These are phyloP conservation scores for Enteromius argenteus DNA, from an alignment of 2,797 vertebrate genomes.

Conservation along the genomic window DNA sequence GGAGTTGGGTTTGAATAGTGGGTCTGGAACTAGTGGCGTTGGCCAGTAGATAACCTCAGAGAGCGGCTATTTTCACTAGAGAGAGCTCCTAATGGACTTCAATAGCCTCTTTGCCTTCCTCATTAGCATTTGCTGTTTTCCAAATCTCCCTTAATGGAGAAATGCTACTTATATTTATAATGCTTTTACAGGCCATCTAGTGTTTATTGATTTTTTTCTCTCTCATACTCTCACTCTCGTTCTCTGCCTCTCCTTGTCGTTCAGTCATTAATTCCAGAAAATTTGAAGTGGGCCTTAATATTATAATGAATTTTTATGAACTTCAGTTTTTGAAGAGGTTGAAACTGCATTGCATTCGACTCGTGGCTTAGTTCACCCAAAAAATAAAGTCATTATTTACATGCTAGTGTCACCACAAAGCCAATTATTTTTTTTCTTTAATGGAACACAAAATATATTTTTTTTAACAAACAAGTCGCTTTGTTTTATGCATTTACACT, in stretches of 20 bases:
- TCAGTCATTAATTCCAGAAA: conserved; percentile 70
- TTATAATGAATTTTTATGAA: conserved; percentile 68
- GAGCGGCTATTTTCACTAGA: conserved; percentile 71
- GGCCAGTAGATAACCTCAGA: conserved; percentile 79
- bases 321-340: conserved; percentile 59
- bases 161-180: conserved; percentile 84
- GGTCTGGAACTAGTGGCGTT: conserved; percentile 68
- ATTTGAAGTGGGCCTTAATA: conserved; percentile 69
- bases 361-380: conserved; percentile 6
- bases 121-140: conserved; percentile 85
- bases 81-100: conserved; percentile 83
- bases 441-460: not conserved
- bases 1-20: conserved; percentile 78
- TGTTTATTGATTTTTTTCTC: conserved; percentile 81
- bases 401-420: not conserved
- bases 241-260: conserved; percentile 67
- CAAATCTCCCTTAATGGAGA: conserved; percentile 82
- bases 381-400: not conserved
- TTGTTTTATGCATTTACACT: not conserved
- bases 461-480: not conserved
- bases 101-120: conserved; percentile 80
- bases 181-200: conserved; percentile 83
- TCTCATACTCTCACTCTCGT: conserved; percentile 67
- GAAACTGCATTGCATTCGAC: conserved; percentile 52
- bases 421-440: too few relatives aligned